A percentile compares a stretch with the other conserved stretches of the same genome.
Evolutionary conservation across 2,113 vertebrate species (phyloP).

Genomic region (Leucoraja erinaceus): DNA sequence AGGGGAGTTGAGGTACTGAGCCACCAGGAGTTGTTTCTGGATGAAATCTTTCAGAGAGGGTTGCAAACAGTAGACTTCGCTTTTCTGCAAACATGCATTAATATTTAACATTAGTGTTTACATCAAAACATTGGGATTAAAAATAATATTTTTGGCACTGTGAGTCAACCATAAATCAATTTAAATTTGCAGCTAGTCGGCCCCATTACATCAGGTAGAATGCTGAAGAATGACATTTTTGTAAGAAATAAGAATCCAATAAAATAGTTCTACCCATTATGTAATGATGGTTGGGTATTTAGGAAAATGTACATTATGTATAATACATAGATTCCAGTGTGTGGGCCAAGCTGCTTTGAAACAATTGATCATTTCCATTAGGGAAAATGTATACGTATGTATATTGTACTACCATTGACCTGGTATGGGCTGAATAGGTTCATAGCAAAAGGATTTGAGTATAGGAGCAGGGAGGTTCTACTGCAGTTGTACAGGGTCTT

Average conservation of each 20-base stretch:
- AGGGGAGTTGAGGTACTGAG: no score
- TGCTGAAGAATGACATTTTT: not conserved
- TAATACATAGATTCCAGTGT: not conserved
- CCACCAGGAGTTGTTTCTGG: not conserved
- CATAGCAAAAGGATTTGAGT: no score
- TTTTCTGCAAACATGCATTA: not conserved
- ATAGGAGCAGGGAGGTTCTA: no score
- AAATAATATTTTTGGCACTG: not conserved
- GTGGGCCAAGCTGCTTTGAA: not conserved
- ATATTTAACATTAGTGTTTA: not conserved
- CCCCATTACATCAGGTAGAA: not conserved
- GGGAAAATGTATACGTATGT: not conserved
- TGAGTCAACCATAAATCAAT: not conserved
- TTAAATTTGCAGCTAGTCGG: not conserved
- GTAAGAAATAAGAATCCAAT: not conserved
- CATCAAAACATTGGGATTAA: conserved; percentile 3
- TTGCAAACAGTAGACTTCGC: not conserved
- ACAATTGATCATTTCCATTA: not conserved
- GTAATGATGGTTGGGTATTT: not conserved
- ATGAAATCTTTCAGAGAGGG: not conserved
- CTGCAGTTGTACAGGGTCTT: no score
- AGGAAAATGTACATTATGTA: not conserved
- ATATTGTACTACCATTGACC: not conserved
- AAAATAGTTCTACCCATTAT: not conserved
- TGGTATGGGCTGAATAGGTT: no score